Percentiles rank a stretch among this genome's conserved stretches.
phyloP scores from a whole-genome alignment of 2,888 invertebrate genomes.

The Hyppa rectilinea region DNA sequence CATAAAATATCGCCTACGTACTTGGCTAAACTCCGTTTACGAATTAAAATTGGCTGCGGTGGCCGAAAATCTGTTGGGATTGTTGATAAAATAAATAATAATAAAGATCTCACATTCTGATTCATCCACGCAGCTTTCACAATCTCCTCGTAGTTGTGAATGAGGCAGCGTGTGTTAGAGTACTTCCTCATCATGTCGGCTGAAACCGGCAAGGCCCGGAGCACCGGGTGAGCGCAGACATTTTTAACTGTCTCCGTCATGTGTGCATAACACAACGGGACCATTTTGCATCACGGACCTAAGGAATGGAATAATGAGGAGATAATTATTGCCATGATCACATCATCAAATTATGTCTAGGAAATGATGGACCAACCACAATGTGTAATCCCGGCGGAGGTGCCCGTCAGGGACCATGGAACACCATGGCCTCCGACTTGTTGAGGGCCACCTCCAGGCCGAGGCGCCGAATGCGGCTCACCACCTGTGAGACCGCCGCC shows the following conservation, averaged over 20 bases:
- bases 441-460: too few relatives aligned
- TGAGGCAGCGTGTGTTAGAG: slow-evolving; percentile 93
- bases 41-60: background rate
- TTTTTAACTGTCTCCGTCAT: slow-evolving; percentile 95
- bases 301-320: too few relatives aligned
- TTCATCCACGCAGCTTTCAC: slow-evolving; percentile 96
- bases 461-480: too few relatives aligned
- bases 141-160: slow-evolving; percentile 94
- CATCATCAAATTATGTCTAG: too few relatives aligned
- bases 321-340: too few relatives aligned
- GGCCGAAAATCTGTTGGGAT: background rate
- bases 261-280: slow-evolving; percentile 94
- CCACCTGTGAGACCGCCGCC: too few relatives aligned
- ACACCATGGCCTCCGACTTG: too few relatives aligned
- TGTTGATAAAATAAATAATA: background rate
- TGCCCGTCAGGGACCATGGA: too few relatives aligned
- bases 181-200: slow-evolving; percentile 94
- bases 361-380: too few relatives aligned
- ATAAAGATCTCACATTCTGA: slow-evolving; percentile 92
- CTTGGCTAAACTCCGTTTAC: background rate
- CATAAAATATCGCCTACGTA: background rate
- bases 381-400: too few relatives aligned
- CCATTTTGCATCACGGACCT: too few relatives aligned
- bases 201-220: slow-evolving; percentile 93
- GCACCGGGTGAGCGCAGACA: slow-evolving; percentile 94